phyloP scores from a whole-genome alignment of 2,113 vertebrate genomes.

The Calyptomena viridis region DNA sequence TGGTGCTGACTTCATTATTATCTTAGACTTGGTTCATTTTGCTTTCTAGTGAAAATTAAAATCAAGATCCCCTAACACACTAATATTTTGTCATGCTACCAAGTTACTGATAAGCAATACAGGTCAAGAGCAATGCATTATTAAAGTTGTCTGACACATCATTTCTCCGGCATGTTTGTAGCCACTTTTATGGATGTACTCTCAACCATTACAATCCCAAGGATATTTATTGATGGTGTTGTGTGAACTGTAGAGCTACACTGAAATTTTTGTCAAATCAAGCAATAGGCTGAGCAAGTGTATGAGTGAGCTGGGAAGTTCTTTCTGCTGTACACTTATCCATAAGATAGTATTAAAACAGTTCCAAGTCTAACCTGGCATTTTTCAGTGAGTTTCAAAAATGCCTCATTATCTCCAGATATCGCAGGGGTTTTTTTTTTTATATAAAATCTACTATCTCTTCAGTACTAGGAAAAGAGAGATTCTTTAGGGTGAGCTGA shows the following conservation, averaged over 20 bases:
- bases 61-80: background rate
- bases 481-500: background rate
- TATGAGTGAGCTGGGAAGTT: background rate
- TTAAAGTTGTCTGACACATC: background rate
- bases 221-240: background rate
- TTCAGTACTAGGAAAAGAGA: background rate
- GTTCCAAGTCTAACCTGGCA: background rate
- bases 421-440: background rate
- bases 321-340: background rate
- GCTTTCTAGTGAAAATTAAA: background rate
- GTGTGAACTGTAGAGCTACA: background rate
- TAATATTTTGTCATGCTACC: background rate
- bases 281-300: background rate
- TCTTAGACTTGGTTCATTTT: background rate
- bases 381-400: background rate
- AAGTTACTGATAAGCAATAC: background rate
- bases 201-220: background rate
- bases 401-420: background rate
- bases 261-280: background rate
- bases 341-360: background rate
- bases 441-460: background rate
- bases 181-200: background rate
- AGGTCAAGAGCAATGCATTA: background rate
- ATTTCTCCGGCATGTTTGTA: background rate
- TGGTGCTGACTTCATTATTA: background rate